These are phyloP conservation scores for Ataeniobius toweri DNA, from an alignment of 2,797 vertebrate species.

Conservation along the genomic window DNA sequence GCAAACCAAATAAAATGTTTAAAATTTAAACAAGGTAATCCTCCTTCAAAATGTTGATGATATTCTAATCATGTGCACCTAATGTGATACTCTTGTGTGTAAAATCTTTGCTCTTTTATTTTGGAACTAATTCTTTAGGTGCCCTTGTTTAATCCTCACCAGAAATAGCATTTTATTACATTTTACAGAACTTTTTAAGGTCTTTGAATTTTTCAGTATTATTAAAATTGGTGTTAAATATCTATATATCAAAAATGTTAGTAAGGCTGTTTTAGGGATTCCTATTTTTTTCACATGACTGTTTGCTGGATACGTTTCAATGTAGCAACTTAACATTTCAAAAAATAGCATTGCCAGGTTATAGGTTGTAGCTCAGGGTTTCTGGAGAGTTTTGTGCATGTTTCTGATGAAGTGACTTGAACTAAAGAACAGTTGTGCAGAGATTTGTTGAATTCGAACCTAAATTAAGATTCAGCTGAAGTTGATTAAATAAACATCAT, in stretches of 20 bases:
- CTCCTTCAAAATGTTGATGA: too few relatives aligned
- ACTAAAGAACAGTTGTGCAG: background rate
- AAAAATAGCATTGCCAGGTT: background rate
- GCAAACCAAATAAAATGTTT: too few relatives aligned
- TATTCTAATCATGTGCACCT: too few relatives aligned
- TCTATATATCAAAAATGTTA: background rate
- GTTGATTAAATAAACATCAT: background rate
- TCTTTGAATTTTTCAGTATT: too few relatives aligned
- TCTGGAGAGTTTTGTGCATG: background rate
- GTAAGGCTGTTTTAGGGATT: background rate
- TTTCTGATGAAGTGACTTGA: background rate
- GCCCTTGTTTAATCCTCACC: too few relatives aligned
- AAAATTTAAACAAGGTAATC: too few relatives aligned
- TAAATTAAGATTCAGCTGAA: background rate
- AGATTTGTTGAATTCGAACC: background rate
- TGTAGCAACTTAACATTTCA: background rate
- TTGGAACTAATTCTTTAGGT: too few relatives aligned
- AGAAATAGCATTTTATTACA: too few relatives aligned
- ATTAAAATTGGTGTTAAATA: too few relatives aligned
- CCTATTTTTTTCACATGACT: background rate
- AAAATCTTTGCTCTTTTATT: too few relatives aligned
- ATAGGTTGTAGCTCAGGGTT: background rate
- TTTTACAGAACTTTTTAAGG: too few relatives aligned
- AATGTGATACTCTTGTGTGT: too few relatives aligned
- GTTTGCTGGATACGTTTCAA: background rate